Evolutionary conservation across 2,113 vertebrate genomes (phyloP).

Genomic region (Oceanites oceanicus): DNA sequence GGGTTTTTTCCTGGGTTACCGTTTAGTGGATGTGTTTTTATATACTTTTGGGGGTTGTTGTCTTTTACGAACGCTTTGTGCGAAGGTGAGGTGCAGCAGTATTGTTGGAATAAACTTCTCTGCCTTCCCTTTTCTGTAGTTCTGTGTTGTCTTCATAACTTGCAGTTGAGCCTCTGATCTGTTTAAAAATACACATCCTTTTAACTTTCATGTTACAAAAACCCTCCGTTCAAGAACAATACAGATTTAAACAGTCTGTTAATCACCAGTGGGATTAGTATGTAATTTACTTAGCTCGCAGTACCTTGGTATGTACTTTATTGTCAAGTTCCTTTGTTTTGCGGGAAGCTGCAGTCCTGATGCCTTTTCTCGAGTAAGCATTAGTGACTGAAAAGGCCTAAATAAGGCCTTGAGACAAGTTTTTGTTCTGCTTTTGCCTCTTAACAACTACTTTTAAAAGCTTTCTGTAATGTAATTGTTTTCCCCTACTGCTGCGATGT

Average conservation of each 20-base stretch:
- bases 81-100: not conserved
- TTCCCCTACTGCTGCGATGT: fast-evolving
- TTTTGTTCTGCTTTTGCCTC: not conserved
- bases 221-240: not conserved
- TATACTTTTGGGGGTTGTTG: not conserved
- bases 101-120: constrained; percentile 68
- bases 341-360: not conserved
- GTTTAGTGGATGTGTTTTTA: constrained; percentile 22
- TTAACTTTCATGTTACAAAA: not conserved
- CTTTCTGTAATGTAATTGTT: not conserved
- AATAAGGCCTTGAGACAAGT: fast-evolving
- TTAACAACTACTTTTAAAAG: not conserved
- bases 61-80: constrained; percentile 19
- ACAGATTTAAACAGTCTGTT: no score
- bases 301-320: not conserved
- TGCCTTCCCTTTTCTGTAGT: constrained; percentile 34
- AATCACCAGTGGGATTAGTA: fast-evolving
- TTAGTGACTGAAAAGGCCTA: no score
- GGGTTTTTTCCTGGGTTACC: constrained; percentile 26
- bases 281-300: fast-evolving
- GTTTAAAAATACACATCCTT: not conserved
- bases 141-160: not conserved
- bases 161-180: not conserved
- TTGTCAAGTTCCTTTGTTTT: not conserved
- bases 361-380: not conserved